Conservation (phyloP, 2,113 vertebrate species). For the Nothocercus julius region DNA sequence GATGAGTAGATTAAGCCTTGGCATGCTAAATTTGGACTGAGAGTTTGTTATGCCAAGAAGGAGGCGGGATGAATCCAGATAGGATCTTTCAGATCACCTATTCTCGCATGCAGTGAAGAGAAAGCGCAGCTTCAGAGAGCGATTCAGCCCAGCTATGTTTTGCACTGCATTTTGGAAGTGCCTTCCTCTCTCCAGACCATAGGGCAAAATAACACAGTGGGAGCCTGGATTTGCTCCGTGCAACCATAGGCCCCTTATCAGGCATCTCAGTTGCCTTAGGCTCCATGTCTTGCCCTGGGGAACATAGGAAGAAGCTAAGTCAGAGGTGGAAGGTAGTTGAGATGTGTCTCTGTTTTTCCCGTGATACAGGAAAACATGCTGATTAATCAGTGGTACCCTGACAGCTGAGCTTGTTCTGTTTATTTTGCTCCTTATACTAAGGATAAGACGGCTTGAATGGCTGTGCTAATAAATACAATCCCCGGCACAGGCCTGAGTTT, state of each 20-base stretch:
- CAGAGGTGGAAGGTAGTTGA: background rate
- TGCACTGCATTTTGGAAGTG: constrained; percentile 2
- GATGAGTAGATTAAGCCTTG: constrained; percentile 17
- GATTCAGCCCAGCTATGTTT: background rate
- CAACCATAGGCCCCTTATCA: background rate
- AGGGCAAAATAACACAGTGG: background rate
- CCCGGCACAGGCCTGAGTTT: constrained; percentile 25
- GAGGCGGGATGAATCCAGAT: constrained; percentile 19
- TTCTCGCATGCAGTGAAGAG: background rate
- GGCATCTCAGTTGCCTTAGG: background rate
- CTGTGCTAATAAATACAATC: constrained; percentile 43
- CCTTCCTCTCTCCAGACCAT: background rate
- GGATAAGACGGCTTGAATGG: constrained; percentile 9
- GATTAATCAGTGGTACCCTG: background rate
- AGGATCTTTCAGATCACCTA: background rate
- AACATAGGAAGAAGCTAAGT: background rate
- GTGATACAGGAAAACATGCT: background rate
- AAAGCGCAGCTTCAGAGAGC: background rate
- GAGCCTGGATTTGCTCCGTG: background rate
- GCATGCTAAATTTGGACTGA: background rate
- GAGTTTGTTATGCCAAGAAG: background rate
- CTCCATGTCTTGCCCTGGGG: background rate
- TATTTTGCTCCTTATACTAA: constrained; percentile 33
- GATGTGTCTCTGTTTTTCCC: background rate
- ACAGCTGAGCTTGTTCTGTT: background rate